A percentile compares a stretch with the other conserved stretches of the same genome.
These are phyloP conservation scores for Addax nasomaculatus DNA, from an alignment of 2,113 vertebrate species.

Conservation along the genomic window DNA sequence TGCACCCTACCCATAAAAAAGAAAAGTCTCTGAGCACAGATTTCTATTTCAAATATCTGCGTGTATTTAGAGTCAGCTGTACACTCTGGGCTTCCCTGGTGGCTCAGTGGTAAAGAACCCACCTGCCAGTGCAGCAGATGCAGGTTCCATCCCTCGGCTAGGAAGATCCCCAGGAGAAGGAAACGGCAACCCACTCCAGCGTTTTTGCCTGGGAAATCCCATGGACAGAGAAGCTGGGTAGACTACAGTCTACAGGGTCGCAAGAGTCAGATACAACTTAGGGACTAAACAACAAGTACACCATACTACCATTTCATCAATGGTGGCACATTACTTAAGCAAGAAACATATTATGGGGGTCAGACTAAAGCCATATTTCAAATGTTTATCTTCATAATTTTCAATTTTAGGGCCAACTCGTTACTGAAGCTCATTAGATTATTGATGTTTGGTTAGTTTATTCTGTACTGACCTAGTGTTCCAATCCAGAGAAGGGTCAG, in stretches of 20 bases:
- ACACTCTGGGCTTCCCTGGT: not conserved
- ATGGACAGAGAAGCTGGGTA: not conserved
- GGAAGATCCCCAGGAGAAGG: not conserved
- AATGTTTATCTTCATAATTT: not conserved
- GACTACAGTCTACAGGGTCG: not conserved
- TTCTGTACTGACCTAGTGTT: not conserved
- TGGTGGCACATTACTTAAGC: not conserved
- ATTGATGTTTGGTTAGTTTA: not conserved
- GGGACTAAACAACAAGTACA: not conserved
- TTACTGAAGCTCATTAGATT: constrained; percentile 14
- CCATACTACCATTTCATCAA: not conserved
- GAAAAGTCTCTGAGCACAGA: not conserved
- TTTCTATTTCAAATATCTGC: not conserved
- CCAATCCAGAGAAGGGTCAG: not conserved
- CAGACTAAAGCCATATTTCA: not conserved
- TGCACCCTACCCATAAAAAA: not conserved
- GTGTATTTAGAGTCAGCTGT: not conserved
- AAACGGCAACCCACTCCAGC: not conserved
- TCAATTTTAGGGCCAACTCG: not conserved
- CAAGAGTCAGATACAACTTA: not conserved
- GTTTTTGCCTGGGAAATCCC: not conserved
- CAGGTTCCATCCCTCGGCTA: not conserved
- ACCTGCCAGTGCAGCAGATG: not conserved
- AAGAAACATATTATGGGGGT: not conserved
- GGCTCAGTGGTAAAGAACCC: not conserved